Evolutionary conservation across 2,888 invertebrate species (phyloP).

Genomic region (Megalurothrips usitatus): DNA sequence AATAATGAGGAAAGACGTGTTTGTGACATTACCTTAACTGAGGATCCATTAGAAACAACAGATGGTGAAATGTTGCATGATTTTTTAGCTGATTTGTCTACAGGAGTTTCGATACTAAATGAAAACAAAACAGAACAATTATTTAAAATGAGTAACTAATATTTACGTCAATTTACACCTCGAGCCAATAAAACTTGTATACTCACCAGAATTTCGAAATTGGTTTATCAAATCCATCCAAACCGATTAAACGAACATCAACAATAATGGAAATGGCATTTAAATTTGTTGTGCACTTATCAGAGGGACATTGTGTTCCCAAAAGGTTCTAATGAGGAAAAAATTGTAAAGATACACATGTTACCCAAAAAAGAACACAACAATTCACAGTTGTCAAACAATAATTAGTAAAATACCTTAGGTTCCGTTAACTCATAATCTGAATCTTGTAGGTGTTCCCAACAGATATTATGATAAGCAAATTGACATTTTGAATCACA

Average conservation of each 20-base stretch:
- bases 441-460: background rate
- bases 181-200: background rate
- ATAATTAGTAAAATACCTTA: background rate
- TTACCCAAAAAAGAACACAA: background rate
- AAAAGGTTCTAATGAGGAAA: background rate
- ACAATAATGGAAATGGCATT: background rate
- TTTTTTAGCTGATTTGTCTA: background rate
- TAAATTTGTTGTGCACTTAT: background rate
- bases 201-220: background rate
- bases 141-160: background rate
- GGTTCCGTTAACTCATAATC: background rate
- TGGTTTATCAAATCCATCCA: background rate
- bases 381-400: background rate
- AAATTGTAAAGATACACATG: background rate
- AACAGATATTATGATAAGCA: conserved; percentile 1
- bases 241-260: background rate
- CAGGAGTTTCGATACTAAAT: background rate
- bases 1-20: too few species aligned
- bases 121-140: background rate
- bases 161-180: background rate
- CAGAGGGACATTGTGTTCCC: background rate
- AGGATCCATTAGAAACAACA: background rate
- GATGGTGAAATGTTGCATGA: background rate
- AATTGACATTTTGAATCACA: background rate
- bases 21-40: background rate